These are phyloP conservation scores for Lethrus apterus DNA, from an alignment of 1,140 invertebrate species.

Conservation along the genomic window DNA sequence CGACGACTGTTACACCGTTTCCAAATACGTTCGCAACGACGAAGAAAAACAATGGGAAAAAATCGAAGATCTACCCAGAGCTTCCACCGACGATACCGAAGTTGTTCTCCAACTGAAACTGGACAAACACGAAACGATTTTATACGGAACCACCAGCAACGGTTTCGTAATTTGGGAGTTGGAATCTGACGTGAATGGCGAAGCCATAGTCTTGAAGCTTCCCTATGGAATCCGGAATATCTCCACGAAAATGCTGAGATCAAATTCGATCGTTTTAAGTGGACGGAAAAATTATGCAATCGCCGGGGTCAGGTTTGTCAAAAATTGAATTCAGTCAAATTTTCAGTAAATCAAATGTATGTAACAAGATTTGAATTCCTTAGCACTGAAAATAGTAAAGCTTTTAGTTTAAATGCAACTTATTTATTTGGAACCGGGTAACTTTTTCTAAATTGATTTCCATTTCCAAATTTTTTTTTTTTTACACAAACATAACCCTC, in stretches of 20 bases:
- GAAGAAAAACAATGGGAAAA: constrained; percentile 53
- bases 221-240: constrained; percentile 91
- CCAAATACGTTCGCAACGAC: constrained; percentile 47
- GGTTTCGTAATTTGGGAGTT: constrained; percentile 73
- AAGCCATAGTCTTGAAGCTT: constrained; percentile 63
- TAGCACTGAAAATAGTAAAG: no score
- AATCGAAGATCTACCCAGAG: constrained; percentile 51
- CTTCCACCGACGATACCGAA: constrained; percentile 62
- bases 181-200: constrained; percentile 37
- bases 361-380: no score
- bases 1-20: constrained; percentile 49
- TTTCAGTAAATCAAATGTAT: no score
- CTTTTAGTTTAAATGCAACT: no score
- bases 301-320: constrained; percentile 85
- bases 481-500: background rate
- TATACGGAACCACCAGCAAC: constrained; percentile 80
- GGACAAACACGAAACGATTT: constrained; percentile 68
- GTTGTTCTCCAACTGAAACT: constrained; percentile 75
- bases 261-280: constrained; percentile 86
- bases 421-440: no score
- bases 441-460: no score
- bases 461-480: no score
- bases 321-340: background rate
- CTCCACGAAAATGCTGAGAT: constrained; percentile 77
- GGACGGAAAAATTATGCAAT: constrained; percentile 86